Evolutionary conservation across 2,797 vertebrate species (phyloP).

Genomic region (Emydoidea blandingii): DNA sequence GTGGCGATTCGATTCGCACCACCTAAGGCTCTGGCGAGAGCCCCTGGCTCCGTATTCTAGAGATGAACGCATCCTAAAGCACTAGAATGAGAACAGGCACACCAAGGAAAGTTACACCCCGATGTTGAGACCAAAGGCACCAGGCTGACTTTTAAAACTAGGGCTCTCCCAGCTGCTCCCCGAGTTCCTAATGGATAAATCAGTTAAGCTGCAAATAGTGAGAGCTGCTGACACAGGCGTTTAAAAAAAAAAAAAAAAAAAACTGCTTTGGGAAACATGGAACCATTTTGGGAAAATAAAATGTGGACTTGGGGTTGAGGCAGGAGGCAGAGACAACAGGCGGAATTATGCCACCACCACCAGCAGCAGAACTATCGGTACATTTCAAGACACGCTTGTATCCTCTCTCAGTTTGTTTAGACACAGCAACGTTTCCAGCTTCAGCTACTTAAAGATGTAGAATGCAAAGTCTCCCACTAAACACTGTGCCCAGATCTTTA

Average conservation of each 20-base stretch:
- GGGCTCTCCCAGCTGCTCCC: not conserved
- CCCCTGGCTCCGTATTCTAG: not conserved
- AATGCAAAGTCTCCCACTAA: not conserved
- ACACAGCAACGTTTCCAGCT: slow-evolving; percentile 1
- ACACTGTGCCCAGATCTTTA: not conserved
- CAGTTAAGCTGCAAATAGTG: slow-evolving; percentile 51
- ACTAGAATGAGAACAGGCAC: not conserved
- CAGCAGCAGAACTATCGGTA: slow-evolving; percentile 59
- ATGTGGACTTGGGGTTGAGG: slow-evolving; percentile 41
- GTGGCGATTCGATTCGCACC: accelerated
- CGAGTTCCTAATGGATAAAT: slow-evolving; percentile 40
- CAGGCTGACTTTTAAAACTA: slow-evolving; percentile 60
- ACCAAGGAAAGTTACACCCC: slow-evolving; percentile 22
- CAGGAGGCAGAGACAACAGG: slow-evolving; percentile 25
- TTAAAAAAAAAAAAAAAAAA: not conserved
- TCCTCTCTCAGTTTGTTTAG: slow-evolving; percentile 25
- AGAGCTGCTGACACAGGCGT: slow-evolving; percentile 37
- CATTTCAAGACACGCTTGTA: slow-evolving; percentile 59
- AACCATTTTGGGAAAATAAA: slow-evolving; percentile 71
- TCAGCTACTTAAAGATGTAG: not conserved
- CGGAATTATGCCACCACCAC: slow-evolving; percentile 34
- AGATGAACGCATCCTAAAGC: not conserved
- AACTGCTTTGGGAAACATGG: slow-evolving; percentile 55
- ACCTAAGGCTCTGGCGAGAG: not conserved
- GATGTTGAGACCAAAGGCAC: slow-evolving; percentile 33